phyloP scores from a whole-genome alignment of 2,113 vertebrate genomes.

The Zeus faber region DNA sequence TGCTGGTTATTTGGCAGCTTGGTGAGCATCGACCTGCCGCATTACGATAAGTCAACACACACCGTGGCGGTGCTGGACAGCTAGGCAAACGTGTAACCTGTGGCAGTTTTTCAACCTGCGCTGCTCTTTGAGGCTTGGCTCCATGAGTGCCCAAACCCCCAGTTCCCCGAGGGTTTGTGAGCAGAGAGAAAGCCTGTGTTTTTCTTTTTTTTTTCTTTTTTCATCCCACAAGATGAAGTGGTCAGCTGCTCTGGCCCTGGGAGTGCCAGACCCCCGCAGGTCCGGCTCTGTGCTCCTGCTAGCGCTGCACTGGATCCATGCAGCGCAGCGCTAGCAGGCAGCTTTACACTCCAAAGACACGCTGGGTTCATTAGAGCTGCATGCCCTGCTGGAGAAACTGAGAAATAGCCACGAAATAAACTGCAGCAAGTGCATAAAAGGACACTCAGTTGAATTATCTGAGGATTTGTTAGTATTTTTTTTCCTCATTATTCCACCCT shows the following conservation, averaged over 20 bases:
- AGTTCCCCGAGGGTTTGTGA: conserved; percentile 25
- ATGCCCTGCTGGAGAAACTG: conserved; percentile 44
- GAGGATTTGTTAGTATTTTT: conserved; percentile 24
- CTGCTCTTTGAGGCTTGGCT: conserved; percentile 36
- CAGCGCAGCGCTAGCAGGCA: conserved; percentile 45
- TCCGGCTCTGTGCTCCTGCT: conserved; percentile 35
- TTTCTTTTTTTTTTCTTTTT: conserved; percentile 23
- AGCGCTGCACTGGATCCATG: neutral
- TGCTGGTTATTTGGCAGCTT: no score
- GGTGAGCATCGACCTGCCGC: no score
- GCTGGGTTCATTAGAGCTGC: conserved; percentile 62
- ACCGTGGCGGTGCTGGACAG: no score
- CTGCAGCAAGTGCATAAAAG: conserved; percentile 61
- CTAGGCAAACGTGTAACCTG: no score
- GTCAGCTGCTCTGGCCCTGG: conserved; percentile 34
- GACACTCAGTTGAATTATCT: conserved; percentile 41
- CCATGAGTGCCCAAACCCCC: conserved; percentile 24
- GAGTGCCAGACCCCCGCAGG: conserved; percentile 36
- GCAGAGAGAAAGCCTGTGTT: conserved; percentile 48
- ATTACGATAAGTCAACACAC: no score
- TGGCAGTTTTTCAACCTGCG: neutral
- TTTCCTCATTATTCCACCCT: conserved; percentile 27
- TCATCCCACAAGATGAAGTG: conserved; percentile 63
- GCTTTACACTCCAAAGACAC: conserved; percentile 44
- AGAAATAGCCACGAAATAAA: conserved; percentile 49